Evolutionary conservation across 2,113 vertebrate species (phyloP).

Genomic region (Austrofundulus limnaeus): DNA sequence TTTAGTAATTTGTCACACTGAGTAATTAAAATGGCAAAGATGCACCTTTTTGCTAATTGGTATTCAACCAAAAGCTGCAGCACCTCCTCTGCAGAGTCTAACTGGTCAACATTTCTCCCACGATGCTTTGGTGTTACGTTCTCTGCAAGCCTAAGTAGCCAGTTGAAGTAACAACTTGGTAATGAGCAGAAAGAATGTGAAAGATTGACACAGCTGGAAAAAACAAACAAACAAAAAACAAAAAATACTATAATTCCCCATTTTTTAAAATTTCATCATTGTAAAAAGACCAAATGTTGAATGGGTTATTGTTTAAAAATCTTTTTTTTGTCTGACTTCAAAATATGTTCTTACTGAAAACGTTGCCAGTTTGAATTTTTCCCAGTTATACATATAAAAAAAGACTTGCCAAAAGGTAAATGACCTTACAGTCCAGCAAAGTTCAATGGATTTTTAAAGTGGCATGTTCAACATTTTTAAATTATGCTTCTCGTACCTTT

Average conservation of each 20-base stretch:
- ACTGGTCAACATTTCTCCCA: slow-evolving; percentile 40
- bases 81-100: slow-evolving; percentile 14
- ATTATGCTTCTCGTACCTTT: not conserved
- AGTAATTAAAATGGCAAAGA: slow-evolving; percentile 25
- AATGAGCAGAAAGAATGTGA: slow-evolving; percentile 48
- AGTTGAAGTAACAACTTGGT: slow-evolving; percentile 31
- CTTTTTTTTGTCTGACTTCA: too few species aligned
- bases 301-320: too few species aligned
- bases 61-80: slow-evolving; percentile 45
- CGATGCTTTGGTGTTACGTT: slow-evolving; percentile 38
- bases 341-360: too few species aligned
- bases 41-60: slow-evolving; percentile 28
- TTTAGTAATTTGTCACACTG: not conserved
- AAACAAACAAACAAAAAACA: slow-evolving; percentile 32
- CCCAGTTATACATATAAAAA: not conserved
- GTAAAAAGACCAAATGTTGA: too few species aligned
- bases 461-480: not conserved
- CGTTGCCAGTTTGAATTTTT: too few species aligned
- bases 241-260: slow-evolving; percentile 11
- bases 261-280: too few species aligned
- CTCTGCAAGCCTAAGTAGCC: slow-evolving; percentile 51
- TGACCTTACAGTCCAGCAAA: not conserved
- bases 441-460: not conserved
- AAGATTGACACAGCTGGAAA: slow-evolving; percentile 41
- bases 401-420: slow-evolving; percentile 1